Conservation (phyloP, 2,888 invertebrate genomes). For the Euphydryas editha region DNA sequence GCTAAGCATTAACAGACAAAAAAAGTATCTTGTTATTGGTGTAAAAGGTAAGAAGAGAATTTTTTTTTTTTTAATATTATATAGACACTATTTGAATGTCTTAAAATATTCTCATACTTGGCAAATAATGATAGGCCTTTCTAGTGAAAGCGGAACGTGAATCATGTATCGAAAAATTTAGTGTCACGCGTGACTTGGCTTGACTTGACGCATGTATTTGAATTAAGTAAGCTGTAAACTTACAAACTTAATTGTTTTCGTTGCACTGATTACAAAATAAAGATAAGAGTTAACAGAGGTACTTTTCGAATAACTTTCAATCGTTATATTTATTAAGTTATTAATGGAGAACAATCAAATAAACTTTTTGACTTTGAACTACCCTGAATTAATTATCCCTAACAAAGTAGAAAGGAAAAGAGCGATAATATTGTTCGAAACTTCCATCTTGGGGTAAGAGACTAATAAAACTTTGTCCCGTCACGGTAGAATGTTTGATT, state of each 20-base stretch:
- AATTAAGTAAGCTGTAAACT: conserved; percentile 27
- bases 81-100: not conserved
- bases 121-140: conserved; percentile 29
- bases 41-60: not conserved
- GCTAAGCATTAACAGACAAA: not conserved
- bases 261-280: not conserved
- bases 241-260: conserved; percentile 14
- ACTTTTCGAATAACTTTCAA: not conserved
- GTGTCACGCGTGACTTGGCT: conserved; percentile 40
- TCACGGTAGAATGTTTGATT: conserved; percentile 9
- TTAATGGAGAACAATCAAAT: not conserved
- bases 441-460: not conserved
- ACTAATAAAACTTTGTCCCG: conserved; percentile 9
- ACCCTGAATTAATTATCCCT: conserved; percentile 10
- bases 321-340: not conserved
- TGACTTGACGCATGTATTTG: conserved; percentile 31
- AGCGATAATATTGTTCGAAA: not conserved
- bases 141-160: conserved; percentile 40
- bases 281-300: not conserved
- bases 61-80: not conserved
- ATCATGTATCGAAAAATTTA: conserved; percentile 40
- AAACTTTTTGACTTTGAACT: not conserved
- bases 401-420: not conserved
- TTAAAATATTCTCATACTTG: conserved; percentile 4
- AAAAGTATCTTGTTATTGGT: not conserved